These are phyloP conservation scores for Pantherophis alleghaniensis DNA, from an alignment of 2,797 vertebrate genomes.

Conservation along the genomic window DNA sequence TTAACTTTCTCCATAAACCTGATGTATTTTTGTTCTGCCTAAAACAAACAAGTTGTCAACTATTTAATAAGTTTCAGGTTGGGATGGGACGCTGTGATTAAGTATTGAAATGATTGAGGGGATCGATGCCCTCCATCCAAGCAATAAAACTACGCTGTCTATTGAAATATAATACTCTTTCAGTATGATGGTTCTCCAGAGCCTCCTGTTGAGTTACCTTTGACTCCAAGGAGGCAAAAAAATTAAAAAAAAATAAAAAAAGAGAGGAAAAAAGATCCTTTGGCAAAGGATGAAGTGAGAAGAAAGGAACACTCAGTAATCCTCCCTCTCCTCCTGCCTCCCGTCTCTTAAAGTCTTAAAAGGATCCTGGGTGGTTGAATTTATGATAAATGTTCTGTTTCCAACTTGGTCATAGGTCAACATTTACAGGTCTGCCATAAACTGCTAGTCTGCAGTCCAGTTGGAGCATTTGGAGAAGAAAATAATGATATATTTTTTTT, in stretches of 20 bases:
- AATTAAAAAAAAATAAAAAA: background rate
- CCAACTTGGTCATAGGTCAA: background rate
- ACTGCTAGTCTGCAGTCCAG: background rate
- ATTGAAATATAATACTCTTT: background rate
- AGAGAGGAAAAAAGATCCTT: background rate
- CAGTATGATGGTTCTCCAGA: background rate
- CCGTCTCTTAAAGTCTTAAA: background rate
- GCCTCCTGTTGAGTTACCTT: background rate
- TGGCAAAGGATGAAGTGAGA: background rate
- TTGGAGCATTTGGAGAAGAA: constrained; percentile 4
- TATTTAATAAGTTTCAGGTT: background rate
- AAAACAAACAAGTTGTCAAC: background rate
- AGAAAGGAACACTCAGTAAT: background rate
- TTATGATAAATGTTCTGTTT: background rate
- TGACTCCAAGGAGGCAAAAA: background rate
- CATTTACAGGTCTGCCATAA: background rate
- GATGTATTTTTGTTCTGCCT: background rate
- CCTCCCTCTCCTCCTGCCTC: background rate
- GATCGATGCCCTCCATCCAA: background rate
- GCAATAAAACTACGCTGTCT: background rate
- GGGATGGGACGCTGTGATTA: background rate
- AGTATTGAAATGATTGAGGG: background rate
- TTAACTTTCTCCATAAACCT: background rate
- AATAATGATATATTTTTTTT: background rate
- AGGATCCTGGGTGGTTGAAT: background rate